phyloP scores from a whole-genome alignment of 2,797 vertebrate species.

The Triplophysa bombifrons region DNA sequence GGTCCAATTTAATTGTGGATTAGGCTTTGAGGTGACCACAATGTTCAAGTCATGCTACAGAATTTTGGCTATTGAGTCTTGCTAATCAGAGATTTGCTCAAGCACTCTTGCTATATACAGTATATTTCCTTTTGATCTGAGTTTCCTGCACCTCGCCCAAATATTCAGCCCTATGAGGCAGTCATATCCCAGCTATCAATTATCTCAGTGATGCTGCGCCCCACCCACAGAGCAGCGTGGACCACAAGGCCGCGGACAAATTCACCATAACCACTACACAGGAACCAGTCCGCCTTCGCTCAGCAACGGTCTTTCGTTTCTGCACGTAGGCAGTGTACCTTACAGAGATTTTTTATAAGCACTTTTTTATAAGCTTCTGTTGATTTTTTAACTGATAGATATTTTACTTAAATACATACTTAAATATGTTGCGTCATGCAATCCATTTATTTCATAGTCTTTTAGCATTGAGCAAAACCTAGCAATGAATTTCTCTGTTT shows the following conservation, averaged over 20 bases:
- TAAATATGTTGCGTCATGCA: too few species aligned
- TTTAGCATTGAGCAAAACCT: too few species aligned
- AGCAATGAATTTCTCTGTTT: background rate
- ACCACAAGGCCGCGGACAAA: slow-evolving; percentile 54
- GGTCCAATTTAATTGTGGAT: slow-evolving; percentile 9
- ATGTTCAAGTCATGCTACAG: slow-evolving; percentile 40
- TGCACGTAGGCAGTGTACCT: background rate
- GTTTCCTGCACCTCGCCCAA: slow-evolving; percentile 29
- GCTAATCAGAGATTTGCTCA: slow-evolving; percentile 50
- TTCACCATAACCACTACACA: slow-evolving; percentile 53
- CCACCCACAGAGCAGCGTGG: slow-evolving; percentile 54
- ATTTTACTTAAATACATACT: too few species aligned
- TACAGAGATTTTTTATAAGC: too few species aligned
- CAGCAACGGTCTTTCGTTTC: background rate
- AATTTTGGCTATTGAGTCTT: slow-evolving; percentile 46
- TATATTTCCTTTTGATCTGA: slow-evolving; percentile 51
- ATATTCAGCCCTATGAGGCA: slow-evolving; percentile 1
- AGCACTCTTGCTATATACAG: slow-evolving; percentile 34
- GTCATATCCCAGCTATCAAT: slow-evolving; percentile 47
- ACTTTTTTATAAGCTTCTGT: too few species aligned
- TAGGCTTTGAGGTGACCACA: slow-evolving; percentile 38
- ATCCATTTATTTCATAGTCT: too few species aligned
- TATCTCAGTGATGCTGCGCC: slow-evolving; percentile 61
- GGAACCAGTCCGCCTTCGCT: slow-evolving; percentile 25
- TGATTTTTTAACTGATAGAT: too few species aligned